Base-by-base conservation (phyloP, 2,113 vertebrate genomes). In the Sinocyclocheilus anshuiensis region DNA sequence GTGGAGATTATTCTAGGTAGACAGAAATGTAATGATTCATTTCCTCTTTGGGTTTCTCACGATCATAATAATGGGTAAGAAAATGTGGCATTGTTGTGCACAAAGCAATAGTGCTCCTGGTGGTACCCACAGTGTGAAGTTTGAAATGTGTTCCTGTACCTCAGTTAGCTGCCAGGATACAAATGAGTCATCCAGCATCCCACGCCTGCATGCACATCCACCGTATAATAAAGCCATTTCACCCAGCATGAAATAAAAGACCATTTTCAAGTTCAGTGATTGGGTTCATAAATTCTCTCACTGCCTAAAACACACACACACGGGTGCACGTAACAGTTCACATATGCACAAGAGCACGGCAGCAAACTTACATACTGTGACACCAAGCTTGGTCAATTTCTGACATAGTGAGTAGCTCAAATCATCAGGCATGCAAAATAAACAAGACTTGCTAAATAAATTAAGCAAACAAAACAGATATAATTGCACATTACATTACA, bases 121-220 rank as follows among this genome's bases (percentile, higher is more conserved):
- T 87, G 86, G 84, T 88, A 84, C 78, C 87, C 83, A 85, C 80
- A 83, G 87, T 89, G 84, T 90, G 87, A 90, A 90, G 88, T 91
- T 91, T 90, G 84, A 92, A 92, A 91, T 89, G 91, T 90, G 85
- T 91, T 90, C 88, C 84, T 87, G 87, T 89, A 89, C 88, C 90
- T 90, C 85, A 86, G 90, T 85, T 59, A 89, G 88, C 90, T 88
- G 81, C 88, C 88, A 87, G 89, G 86, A 89, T 88, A 89, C 90
- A 90, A 92, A 90, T 92, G 90, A 89, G 86, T 89, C 89, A 86
- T 81, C 83, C 84, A 80, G 87, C 89, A 90, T 89, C 89, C 87
- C 89, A 89, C 89, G 84, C 88, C 77, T 80, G 85, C 90, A 86
- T 91, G 89, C 89, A 86, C 90, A 91, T 90, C 89, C 88, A 89